Evolutionary conservation across 2,797 vertebrate species (phyloP).

Genomic region (Antrozous pallidus): DNA sequence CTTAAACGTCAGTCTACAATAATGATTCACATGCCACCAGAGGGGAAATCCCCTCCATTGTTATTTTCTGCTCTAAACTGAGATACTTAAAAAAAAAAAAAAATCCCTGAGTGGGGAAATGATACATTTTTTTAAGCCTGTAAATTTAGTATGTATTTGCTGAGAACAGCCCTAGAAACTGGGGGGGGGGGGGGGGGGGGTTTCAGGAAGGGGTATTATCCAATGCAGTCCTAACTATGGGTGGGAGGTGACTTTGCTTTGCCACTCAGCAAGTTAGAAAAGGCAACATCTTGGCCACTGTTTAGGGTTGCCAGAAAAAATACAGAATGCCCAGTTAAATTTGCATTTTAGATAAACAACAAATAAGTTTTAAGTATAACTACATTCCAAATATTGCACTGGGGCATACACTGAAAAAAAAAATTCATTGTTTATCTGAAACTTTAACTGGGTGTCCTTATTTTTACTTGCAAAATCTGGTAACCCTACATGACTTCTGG

Average conservation of each 20-base stretch:
- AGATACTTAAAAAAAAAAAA: constrained; percentile 9
- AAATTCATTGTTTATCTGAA: neutral
- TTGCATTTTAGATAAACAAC: constrained; percentile 39
- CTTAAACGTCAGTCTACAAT: constrained; percentile 47
- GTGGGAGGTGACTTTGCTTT: neutral
- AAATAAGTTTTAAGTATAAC: constrained; percentile 31
- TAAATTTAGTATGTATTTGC: constrained; percentile 49
- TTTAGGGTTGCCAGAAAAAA: constrained; percentile 31
- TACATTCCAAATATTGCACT: neutral
- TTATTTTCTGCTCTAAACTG: constrained; percentile 40
- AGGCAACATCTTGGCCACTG: neutral
- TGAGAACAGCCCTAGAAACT: constrained; percentile 14
- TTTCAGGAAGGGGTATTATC: neutral
- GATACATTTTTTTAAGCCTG: neutral
- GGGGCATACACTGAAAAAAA: neutral
- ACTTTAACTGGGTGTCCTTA: neutral
- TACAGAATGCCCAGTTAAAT: constrained; percentile 7
- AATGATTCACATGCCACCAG: constrained; percentile 44
- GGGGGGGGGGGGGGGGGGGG: neutral
- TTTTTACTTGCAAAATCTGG: constrained; percentile 39
- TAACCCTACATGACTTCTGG: neutral
- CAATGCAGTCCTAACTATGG: neutral
- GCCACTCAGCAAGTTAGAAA: constrained; percentile 32
- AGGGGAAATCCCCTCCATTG: constrained; percentile 47
- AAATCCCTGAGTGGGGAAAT: constrained; percentile 28